Evolutionary conservation across 2,113 vertebrate species (phyloP), one percentile per base, ranked within the genome.

Genomic region (Megaleporinus macrocephalus): DNA sequence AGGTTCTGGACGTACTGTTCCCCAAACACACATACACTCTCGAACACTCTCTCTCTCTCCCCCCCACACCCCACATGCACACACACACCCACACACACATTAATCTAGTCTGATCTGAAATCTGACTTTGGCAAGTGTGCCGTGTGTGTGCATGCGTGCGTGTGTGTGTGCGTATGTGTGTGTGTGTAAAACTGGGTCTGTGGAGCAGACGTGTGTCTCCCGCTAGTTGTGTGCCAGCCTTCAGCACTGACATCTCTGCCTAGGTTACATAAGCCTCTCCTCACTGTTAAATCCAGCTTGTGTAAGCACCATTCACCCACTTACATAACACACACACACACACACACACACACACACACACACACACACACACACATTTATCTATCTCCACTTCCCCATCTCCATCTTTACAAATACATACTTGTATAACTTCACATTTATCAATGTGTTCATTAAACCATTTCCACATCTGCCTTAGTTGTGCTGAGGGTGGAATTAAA

Each of bases 261-360:
- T 86, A 80, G 87, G 89, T 93, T 93, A 88, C 82, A 83, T 93
- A 93, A 93, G 86, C 82, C 86, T 84, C 89, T 87, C 89, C 89
- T 86, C 85, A 76, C 89, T 77, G 85, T 89, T 83, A 92, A 93
- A 91, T 92, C 91, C 90, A 87, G 88, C 91, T 93, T 93, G 92
- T 91, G 89, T 93, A 98, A 97, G 92, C 95, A 95, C 88, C 95
- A 89, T 96, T 96, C 57, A 96, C 95, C 7, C 93, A 95, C 87
- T 92, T 92, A 90, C 86, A 91, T 91, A 92, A 76, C 47, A 65
- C 59, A 55, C 33, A 53, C 78, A 72, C 68, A 79, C 68, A 79
- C n/a, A 72, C 30, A 80, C 22, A 63, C 53, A 62, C 68, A 79
- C n/a, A 72, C 30, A 80, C 22, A 76, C 47, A 65, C 59, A 55